Conservation (phyloP, 2,888 invertebrate species). For the Agrotis ipsilon region DNA sequence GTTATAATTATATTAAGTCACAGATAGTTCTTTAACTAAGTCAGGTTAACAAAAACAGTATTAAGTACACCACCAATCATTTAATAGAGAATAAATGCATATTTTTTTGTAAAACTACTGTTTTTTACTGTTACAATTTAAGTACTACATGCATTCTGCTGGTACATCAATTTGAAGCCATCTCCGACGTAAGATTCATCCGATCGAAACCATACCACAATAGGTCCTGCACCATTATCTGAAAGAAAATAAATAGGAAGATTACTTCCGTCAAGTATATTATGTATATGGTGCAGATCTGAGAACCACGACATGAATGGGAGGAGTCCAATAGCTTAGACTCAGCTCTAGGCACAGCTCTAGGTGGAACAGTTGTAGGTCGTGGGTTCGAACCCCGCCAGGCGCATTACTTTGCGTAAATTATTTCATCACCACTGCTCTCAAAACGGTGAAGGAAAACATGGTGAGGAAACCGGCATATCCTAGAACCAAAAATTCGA, state of each 20-base stretch:
- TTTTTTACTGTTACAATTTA: constrained; percentile 22
- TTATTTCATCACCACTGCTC: too few species aligned
- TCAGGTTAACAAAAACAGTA: constrained; percentile 13
- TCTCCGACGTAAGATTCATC: constrained; percentile 92
- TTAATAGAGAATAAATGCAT: constrained; percentile 33
- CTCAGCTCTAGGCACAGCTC: too few species aligned
- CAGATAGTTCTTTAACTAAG: background rate
- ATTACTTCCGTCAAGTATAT: background rate
- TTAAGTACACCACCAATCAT: constrained; percentile 11
- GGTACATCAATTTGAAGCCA: constrained; percentile 93
- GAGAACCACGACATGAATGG: background rate
- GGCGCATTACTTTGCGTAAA: too few species aligned
- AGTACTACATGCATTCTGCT: constrained; percentile 92
- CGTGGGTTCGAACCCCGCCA: too few species aligned
- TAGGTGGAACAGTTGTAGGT: too few species aligned
- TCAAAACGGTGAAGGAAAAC: too few species aligned
- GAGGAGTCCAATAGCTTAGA: background rate
- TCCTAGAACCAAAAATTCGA: too few species aligned
- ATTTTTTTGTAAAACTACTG: constrained; percentile 8
- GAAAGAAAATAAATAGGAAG: constrained; percentile 63
- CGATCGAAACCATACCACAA: constrained; percentile 93
- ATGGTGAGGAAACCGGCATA: too few species aligned
- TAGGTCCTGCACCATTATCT: constrained; percentile 94
- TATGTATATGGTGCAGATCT: background rate
- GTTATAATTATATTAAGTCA: background rate